phyloP scores from a whole-genome alignment of 1,140 invertebrate species.

The Scaptomyza hsui region DNA sequence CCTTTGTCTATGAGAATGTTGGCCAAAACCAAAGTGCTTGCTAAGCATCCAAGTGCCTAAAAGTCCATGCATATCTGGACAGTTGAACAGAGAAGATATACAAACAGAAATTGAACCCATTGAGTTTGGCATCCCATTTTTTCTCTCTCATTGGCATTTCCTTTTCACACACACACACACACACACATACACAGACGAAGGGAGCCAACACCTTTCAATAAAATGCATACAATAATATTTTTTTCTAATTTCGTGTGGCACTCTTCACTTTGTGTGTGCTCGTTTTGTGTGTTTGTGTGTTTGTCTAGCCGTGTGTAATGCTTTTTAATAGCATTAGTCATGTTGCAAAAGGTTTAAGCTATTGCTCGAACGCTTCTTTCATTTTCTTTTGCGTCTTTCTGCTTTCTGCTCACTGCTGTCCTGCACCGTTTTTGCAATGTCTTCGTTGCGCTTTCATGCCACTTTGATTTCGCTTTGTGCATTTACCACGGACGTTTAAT shows the following conservation, averaged over 20 bases:
- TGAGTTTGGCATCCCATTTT: conserved; percentile 2
- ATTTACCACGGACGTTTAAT: conserved; percentile 78
- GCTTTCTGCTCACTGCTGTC: conserved; percentile 22
- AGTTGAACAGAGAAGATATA: conserved; percentile 14
- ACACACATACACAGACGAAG: not conserved
- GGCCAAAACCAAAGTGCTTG: conserved; percentile 37
- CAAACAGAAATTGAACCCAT: conserved; percentile 47
- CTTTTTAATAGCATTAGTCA: conserved; percentile 68
- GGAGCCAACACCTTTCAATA: conserved; percentile 60
- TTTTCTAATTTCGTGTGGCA: conserved; percentile 65
- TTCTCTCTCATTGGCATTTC: conserved; percentile 34
- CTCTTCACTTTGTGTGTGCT: conserved; percentile 11
- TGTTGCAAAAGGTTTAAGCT: conserved; percentile 75
- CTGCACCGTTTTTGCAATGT: conserved; percentile 21
- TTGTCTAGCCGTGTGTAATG: conserved; percentile 51
- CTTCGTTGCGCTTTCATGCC: conserved; percentile 77
- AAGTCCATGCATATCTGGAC: conserved; percentile 40
- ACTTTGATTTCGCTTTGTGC: conserved; percentile 80
- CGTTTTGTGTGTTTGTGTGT: conserved; percentile 17
- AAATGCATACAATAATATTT: conserved; percentile 79
- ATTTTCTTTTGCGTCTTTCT: conserved; percentile 9
- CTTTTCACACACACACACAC: conserved; percentile 33
- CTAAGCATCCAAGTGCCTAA: conserved; percentile 37
- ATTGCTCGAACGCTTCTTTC: conserved; percentile 58
- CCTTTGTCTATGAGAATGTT: conserved; percentile 22